Evolutionary conservation across 1,140 invertebrate species (phyloP).

Genomic region (Arctopsyche grandis): DNA sequence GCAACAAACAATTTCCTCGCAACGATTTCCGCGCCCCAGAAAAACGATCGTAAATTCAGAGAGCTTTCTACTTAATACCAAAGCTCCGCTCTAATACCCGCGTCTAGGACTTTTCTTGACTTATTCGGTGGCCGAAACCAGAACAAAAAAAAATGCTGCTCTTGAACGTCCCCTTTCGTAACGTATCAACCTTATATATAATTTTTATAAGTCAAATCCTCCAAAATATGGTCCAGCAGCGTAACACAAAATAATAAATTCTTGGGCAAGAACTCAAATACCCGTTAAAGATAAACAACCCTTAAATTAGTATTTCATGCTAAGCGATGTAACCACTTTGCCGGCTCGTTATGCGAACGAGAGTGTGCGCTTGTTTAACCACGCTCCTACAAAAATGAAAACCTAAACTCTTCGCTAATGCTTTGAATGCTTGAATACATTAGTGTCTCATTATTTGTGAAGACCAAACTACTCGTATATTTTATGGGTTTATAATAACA

Average conservation of each 20-base stretch:
- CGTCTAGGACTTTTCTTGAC: conserved; percentile 30
- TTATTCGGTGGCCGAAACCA: neutral
- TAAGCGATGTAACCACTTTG: neutral
- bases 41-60: conserved; percentile 42
- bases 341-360: neutral
- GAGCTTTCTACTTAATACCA: conserved; percentile 39
- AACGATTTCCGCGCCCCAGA: conserved; percentile 37
- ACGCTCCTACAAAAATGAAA: neutral
- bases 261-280: neutral
- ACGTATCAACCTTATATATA: neutral
- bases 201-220: neutral
- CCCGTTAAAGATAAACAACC: conserved; percentile 20
- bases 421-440: neutral
- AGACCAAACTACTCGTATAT: no score
- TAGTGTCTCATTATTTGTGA: neutral
- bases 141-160: neutral
- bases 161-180: neutral
- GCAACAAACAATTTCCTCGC: conserved; percentile 46
- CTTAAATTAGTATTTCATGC: conserved; percentile 23
- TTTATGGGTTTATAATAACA: no score
- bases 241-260: conserved; percentile 5
- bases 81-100: conserved; percentile 32
- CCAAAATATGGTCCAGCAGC: neutral
- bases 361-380: neutral
- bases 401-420: neutral